A percentile compares a stretch with the other conserved stretches of the same genome.
Conservation (phyloP, 1,140 invertebrate genomes). For the Diorhabda sublineata region DNA sequence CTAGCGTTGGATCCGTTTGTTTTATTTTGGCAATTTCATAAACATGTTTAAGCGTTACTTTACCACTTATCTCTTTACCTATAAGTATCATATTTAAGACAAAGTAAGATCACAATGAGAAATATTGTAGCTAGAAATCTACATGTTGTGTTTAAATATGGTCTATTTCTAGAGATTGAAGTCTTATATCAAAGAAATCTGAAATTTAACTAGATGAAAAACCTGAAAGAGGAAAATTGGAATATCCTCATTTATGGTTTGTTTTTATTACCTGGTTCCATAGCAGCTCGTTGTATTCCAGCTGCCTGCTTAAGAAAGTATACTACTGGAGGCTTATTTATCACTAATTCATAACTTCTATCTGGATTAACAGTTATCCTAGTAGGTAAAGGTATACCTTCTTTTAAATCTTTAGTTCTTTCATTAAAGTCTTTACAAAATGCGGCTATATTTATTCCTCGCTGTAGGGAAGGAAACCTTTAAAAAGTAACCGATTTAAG, state of each 20-base stretch:
- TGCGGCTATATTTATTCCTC: slow-evolving; percentile 90
- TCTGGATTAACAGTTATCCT: slow-evolving; percentile 82
- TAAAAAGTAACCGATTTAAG: slow-evolving; percentile 3
- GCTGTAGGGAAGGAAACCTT: slow-evolving; percentile 53
- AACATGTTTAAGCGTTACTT: slow-evolving; percentile 91
- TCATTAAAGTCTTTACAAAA: slow-evolving; percentile 99
- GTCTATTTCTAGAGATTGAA: too few relatives aligned
- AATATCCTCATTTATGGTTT: too few relatives aligned
- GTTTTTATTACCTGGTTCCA: slow-evolving; percentile 59
- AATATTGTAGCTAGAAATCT: too few relatives aligned
- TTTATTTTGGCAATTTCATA: slow-evolving; percentile 99
- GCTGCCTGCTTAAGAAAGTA: slow-evolving; percentile 95
- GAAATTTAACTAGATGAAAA: too few relatives aligned
- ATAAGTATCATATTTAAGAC: slow-evolving; percentile 24
- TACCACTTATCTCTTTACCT: slow-evolving; percentile 76
- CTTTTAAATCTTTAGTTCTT: slow-evolving; percentile 85
- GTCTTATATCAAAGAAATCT: too few relatives aligned
- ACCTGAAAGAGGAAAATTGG: too few relatives aligned
- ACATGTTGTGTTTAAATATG: too few relatives aligned
- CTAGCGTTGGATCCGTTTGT: slow-evolving; percentile 72
- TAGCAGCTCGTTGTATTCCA: slow-evolving; percentile 78
- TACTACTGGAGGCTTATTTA: slow-evolving; percentile 78
- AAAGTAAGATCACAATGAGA: too few relatives aligned
- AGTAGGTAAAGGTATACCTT: slow-evolving; percentile 86
- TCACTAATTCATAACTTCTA: slow-evolving; percentile 76